Conservation (phyloP, 2,888 invertebrate genomes). For the Melipona bicolor region DNA sequence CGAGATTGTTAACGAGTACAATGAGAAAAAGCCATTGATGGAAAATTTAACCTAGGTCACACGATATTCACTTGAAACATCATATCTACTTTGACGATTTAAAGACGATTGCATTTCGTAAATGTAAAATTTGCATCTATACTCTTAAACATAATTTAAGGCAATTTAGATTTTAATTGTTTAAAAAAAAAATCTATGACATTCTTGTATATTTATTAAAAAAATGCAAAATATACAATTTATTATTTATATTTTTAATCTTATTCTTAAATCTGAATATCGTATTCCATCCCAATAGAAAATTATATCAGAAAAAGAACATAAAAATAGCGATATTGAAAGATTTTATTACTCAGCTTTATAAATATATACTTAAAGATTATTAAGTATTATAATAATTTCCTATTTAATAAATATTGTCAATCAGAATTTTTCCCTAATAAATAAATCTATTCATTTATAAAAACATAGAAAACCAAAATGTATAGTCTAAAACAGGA, state of each 20-base stretch:
- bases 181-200: not conserved
- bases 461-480: not conserved
- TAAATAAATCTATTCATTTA: not conserved
- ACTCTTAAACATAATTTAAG: constrained; percentile 1
- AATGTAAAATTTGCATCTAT: not conserved
- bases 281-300: not conserved
- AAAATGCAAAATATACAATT: not conserved
- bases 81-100: not conserved
- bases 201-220: constrained; percentile 39
- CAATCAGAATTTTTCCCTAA: not conserved
- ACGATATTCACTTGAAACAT: too few relatives aligned
- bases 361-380: constrained; percentile 8
- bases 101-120: not conserved
- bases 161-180: constrained; percentile 18
- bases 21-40: too few relatives aligned
- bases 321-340: not conserved
- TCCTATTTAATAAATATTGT: constrained; percentile 13
- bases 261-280: not conserved
- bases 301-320: not conserved
- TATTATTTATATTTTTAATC: not conserved
- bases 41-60: too few relatives aligned
- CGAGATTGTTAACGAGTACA: too few relatives aligned
- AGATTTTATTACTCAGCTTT: constrained; percentile 12
- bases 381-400: constrained; percentile 10
- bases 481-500: too few relatives aligned